A percentile compares a stretch with the other conserved stretches of the same genome.
phyloP scores from a whole-genome alignment of 2,888 invertebrate species.

The Zeuzera pyrina region DNA sequence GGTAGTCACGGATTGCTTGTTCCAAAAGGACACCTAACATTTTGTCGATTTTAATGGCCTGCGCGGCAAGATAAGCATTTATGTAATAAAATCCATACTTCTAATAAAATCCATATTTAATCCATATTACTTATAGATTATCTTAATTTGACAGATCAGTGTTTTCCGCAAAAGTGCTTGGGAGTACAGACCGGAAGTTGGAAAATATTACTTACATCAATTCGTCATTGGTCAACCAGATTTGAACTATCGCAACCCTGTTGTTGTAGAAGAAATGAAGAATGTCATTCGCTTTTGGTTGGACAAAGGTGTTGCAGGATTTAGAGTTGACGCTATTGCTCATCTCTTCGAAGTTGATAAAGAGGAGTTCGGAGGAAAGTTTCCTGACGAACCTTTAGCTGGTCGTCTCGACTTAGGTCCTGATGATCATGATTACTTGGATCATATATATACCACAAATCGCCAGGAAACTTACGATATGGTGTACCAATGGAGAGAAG shows the following conservation, averaged over 20 bases:
- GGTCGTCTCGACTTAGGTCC: constrained; percentile 49
- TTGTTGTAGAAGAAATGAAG: constrained; percentile 75
- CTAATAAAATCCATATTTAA: no score
- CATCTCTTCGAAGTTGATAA: constrained; percentile 76
- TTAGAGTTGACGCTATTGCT: constrained; percentile 84
- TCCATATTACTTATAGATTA: no score
- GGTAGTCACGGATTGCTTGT: no score
- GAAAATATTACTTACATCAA: constrained; percentile 83
- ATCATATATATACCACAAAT: constrained; percentile 77
- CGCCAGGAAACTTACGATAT: constrained; percentile 75
- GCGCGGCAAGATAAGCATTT: no score
- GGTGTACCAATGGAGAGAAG: constrained; percentile 77
- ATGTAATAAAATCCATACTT: no score
- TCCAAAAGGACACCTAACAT: no score
- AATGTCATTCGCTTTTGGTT: constrained; percentile 87
- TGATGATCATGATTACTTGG: constrained; percentile 67
- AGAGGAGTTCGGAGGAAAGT: constrained; percentile 42
- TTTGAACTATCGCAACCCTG: constrained; percentile 79
- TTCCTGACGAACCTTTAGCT: constrained; percentile 71
- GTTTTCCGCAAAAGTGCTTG: constrained; percentile 81
- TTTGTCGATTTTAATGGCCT: no score
- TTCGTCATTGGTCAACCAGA: constrained; percentile 83
- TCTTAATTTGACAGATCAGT: no score
- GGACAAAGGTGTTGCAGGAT: constrained; percentile 88
- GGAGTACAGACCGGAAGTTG: constrained; percentile 77